A percentile compares a stretch with the other conserved stretches of the same genome.
phyloP scores from a whole-genome alignment of 1,140 invertebrate genomes.

The Halictus rubicundus region DNA sequence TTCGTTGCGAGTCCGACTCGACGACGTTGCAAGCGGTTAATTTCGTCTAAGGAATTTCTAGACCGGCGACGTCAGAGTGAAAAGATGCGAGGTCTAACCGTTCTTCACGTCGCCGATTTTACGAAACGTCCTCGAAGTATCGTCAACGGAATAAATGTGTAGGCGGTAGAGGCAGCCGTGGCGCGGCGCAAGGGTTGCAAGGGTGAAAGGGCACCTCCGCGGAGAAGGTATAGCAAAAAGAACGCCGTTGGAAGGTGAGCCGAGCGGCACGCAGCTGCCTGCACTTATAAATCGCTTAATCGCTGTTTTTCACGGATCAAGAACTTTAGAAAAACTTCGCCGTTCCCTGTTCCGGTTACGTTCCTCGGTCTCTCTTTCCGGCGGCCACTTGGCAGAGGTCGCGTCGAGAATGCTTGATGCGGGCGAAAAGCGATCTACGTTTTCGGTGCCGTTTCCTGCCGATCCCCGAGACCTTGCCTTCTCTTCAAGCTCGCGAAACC shows the following conservation, averaged over 20 bases:
- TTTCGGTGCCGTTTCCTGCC: slow-evolving; percentile 15
- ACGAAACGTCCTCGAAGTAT: background rate
- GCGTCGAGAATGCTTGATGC: slow-evolving; percentile 67
- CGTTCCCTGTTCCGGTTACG: slow-evolving; percentile 28
- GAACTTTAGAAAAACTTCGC: slow-evolving; percentile 66
- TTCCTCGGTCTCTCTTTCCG: slow-evolving; percentile 8
- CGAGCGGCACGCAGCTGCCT: slow-evolving; percentile 17
- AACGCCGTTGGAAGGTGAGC: background rate
- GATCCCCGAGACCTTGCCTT: slow-evolving; percentile 44
- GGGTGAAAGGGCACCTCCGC: slow-evolving; percentile 10
- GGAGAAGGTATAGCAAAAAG: background rate
- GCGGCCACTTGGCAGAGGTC: slow-evolving; percentile 26
- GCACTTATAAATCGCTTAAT: slow-evolving; percentile 73
- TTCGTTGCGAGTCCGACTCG: too few species aligned
- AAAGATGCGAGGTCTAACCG: background rate
- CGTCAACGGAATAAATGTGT: slow-evolving; percentile 48
- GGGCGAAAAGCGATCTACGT: slow-evolving; percentile 51
- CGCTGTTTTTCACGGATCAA: slow-evolving; percentile 73
- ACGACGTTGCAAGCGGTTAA: too few species aligned
- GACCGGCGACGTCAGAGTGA: too few species aligned
- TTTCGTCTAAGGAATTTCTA: too few species aligned
- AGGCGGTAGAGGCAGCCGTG: slow-evolving; percentile 6
- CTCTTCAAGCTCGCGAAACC: slow-evolving; percentile 55
- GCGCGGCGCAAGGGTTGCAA: background rate
- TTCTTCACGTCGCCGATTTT: background rate